A percentile compares a stretch with the other conserved stretches of the same genome.
phyloP scores from a whole-genome alignment of 2,113 vertebrate genomes.

The Phasianus colchicus region DNA sequence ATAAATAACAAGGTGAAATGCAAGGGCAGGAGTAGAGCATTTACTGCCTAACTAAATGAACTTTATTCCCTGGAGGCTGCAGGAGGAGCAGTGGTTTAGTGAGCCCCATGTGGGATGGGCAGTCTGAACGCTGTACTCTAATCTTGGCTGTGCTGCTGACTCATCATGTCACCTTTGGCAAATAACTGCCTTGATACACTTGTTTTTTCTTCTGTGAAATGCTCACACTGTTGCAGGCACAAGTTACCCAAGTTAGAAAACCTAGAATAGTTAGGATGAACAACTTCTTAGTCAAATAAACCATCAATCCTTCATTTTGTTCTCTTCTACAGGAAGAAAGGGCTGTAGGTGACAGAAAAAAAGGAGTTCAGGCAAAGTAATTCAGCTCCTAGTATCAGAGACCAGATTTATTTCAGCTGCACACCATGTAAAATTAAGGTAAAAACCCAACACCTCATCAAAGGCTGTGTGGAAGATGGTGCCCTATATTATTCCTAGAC shows the following conservation, averaged over 20 bases:
- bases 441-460: background rate
- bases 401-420: background rate
- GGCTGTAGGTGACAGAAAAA: background rate
- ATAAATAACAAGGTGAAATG: background rate
- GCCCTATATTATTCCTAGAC: background rate
- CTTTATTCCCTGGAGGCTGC: constrained; percentile 4
- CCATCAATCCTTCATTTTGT: background rate
- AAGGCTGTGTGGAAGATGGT: background rate
- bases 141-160: constrained; percentile 3
- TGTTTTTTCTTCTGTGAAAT: background rate
- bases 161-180: background rate
- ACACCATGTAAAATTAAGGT: rapidly evolving
- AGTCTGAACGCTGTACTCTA: background rate
- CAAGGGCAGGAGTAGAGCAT: background rate
- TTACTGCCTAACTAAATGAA: background rate
- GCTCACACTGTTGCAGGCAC: background rate
- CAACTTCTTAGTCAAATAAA: background rate
- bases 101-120: background rate
- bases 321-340: background rate
- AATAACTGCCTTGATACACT: background rate
- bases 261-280: background rate
- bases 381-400: background rate
- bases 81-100: background rate
- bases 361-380: background rate
- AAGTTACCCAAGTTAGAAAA: background rate